Base-by-base conservation (phyloP, 2,797 vertebrate species). In the Typhlichthys subterraneus region DNA sequence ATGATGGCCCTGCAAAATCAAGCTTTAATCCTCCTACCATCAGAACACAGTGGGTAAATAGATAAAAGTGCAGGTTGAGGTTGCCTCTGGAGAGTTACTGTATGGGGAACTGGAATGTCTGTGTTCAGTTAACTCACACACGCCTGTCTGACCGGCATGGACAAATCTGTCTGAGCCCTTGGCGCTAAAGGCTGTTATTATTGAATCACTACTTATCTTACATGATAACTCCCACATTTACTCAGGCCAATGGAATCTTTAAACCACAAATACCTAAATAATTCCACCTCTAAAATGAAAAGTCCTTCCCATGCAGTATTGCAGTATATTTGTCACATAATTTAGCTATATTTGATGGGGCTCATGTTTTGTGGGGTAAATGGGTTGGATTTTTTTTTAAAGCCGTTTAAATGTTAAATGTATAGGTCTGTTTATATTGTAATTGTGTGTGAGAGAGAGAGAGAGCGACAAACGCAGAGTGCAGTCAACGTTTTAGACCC, bases 111-210 rank as follows among this genome's bases (percentile, higher is more conserved):
- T 9, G 45, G 6, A 29, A 47, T n/a, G 45, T 78, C 10, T 70
- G 52, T 49, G 50, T 76, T 65, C 38, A 70, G 55, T 66, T 69
- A 45, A 48, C 59, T 59, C 12, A 57, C n/a, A 12, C 17, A 50
- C 5, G 15, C 38, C 73, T 78, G 81, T 78, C 71, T 70, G 54
- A 60, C 38, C 33, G 1, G 57, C 63, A 55, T 57, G 60, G 45
- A 73, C 73, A 83, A 76, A 75, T 87, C 83, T 83, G 83, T 85
- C 86, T 85, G 76, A 85, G 78, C 78, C 63, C 66, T 64, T 53
- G 11, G 13, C 4, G 10, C 78, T 65, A 70, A 4, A 46, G 63
- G 13, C 65, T 63, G 55, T 80, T 60, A 80, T 87, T 81, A 84
- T 64, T 77, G 82, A 71, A 77, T 79, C 66, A 69, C 47, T 55